Percentiles rank a stretch among this genome's conserved stretches.
phyloP scores from a whole-genome alignment of 2,888 invertebrate species.

The Callimorpha dominula region DNA sequence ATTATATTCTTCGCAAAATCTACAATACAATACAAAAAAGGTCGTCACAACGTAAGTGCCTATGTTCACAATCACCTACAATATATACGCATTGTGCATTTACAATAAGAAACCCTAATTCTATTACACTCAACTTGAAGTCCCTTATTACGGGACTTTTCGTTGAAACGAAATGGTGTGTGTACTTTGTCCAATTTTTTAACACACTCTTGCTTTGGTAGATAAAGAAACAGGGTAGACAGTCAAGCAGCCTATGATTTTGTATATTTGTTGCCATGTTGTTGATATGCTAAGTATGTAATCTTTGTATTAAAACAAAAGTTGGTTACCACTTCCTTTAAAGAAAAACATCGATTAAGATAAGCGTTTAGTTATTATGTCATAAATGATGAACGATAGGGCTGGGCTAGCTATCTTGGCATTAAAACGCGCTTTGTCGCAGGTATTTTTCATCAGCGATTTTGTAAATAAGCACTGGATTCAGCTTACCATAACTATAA shows the following conservation, averaged over 20 bases:
- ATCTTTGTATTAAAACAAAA: too few relatives aligned
- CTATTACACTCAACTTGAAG: constrained; percentile 20
- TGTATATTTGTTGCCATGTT: too few relatives aligned
- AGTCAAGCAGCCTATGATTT: not conserved
- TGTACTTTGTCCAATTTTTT: not conserved
- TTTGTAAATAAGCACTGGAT: too few relatives aligned
- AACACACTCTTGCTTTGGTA: not conserved
- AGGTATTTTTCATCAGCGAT: too few relatives aligned
- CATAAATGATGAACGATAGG: too few relatives aligned
- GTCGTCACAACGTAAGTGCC: constrained; percentile 24
- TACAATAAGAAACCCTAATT: constrained; percentile 31
- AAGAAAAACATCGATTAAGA: too few relatives aligned
- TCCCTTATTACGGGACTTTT: constrained; percentile 14
- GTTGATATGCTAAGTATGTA: too few relatives aligned
- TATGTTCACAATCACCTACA: constrained; percentile 16
- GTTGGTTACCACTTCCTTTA: too few relatives aligned
- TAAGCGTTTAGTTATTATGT: too few relatives aligned
- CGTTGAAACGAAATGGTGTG: constrained; percentile 4
- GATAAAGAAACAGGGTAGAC: not conserved
- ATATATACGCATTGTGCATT: constrained; percentile 33
- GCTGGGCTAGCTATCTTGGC: too few relatives aligned
- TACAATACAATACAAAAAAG: constrained; percentile 16
- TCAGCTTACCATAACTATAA: too few relatives aligned
- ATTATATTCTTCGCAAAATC: not conserved
- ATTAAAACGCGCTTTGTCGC: too few relatives aligned